phyloP scores from a whole-genome alignment of 2,797 vertebrate species.

The Coccyzus lansbergi region DNA sequence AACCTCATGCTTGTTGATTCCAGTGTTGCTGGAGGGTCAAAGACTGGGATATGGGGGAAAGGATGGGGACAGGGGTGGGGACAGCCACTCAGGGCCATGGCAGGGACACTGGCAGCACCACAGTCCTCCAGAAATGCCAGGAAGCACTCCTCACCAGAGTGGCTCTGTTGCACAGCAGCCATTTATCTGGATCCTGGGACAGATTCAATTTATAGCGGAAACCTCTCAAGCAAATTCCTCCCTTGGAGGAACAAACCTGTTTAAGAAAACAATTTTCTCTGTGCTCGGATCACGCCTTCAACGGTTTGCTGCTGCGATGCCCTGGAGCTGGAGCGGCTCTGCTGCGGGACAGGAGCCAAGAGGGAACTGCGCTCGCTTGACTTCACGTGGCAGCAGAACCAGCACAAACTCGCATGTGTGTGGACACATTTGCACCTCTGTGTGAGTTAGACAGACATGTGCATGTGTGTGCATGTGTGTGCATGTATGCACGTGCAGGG shows the following conservation, averaged over 20 bases:
- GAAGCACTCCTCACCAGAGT: neutral
- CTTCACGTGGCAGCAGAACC: neutral
- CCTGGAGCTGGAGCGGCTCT: neutral
- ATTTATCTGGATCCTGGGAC: neutral
- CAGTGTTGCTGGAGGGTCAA: fast-evolving
- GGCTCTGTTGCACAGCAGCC: neutral
- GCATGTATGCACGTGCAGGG: fast-evolving
- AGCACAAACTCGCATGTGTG: too few relatives aligned
- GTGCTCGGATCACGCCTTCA: neutral
- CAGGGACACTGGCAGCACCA: neutral
- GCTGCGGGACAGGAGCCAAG: neutral
- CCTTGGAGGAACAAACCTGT: constrained; percentile 56
- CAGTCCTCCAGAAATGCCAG: fast-evolving
- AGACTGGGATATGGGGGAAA: fast-evolving
- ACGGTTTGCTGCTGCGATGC: neutral
- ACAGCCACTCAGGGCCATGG: neutral
- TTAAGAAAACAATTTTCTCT: constrained; percentile 60
- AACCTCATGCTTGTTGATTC: fast-evolving
- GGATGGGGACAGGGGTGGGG: neutral
- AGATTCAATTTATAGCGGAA: constrained; percentile 48
- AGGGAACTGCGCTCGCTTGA: neutral
- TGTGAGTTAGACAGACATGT: too few relatives aligned
- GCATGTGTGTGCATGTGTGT: too few relatives aligned
- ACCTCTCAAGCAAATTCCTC: constrained; percentile 56
- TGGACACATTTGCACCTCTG: too few relatives aligned